Evolutionary conservation across 2,113 vertebrate genomes (phyloP).

Genomic region (Daboia siamensis): DNA sequence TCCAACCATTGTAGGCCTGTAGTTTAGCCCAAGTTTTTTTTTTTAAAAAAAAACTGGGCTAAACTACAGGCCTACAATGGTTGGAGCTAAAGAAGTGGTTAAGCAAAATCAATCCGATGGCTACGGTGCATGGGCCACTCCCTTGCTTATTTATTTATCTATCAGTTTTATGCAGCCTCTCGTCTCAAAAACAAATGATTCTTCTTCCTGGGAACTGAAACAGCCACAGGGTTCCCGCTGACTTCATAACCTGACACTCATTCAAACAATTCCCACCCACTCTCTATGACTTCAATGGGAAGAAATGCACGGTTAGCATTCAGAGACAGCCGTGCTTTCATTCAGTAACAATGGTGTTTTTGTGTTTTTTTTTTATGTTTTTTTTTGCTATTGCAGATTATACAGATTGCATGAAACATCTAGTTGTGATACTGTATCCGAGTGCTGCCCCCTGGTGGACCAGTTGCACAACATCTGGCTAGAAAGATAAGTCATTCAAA

Average conservation of each 20-base stretch:
- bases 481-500: neutral
- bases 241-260: neutral
- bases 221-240: neutral
- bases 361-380: neutral
- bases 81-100: neutral
- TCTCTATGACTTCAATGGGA: neutral
- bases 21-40: too few relatives aligned
- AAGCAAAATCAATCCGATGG: neutral
- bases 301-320: neutral
- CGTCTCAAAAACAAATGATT: neutral
- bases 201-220: neutral
- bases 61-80: neutral
- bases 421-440: neutral
- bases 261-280: neutral
- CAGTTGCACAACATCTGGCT: neutral
- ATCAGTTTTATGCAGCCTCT: neutral
- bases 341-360: neutral
- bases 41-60: neutral
- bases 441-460: constrained; percentile 6
- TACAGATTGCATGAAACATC: too few relatives aligned
- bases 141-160: neutral
- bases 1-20: too few relatives aligned
- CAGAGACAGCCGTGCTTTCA: neutral
- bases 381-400: too few relatives aligned
- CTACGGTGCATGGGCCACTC: neutral